Evolutionary conservation across 2,113 vertebrate genomes (phyloP).

Genomic region (Centropus bengalensis): DNA sequence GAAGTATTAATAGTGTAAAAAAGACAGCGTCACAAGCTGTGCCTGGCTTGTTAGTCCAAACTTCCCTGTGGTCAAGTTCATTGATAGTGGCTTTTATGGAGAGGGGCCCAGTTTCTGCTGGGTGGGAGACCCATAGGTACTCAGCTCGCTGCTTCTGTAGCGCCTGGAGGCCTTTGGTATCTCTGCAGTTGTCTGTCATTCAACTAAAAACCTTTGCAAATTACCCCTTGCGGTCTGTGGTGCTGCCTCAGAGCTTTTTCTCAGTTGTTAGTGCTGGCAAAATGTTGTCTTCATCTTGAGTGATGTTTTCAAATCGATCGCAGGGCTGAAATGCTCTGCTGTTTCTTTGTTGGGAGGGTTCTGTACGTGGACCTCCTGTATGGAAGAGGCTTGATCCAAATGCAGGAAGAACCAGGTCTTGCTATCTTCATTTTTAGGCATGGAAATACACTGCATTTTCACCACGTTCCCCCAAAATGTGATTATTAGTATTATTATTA

Average conservation of each 20-base stretch:
- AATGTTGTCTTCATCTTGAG: background rate
- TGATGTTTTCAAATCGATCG: background rate
- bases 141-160: background rate
- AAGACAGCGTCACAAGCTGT: background rate
- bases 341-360: background rate
- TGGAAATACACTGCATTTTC: background rate
- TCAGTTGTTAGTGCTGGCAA: background rate
- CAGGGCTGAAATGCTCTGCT: background rate
- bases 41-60: background rate
- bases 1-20: background rate
- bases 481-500: no score
- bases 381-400: background rate
- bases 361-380: accelerated
- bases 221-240: background rate
- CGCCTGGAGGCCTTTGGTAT: background rate
- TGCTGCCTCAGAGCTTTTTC: background rate
- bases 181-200: background rate
- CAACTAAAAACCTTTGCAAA: background rate
- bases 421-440: background rate
- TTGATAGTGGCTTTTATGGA: background rate
- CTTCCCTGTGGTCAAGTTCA: background rate
- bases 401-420: background rate
- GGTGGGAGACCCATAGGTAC: background rate
- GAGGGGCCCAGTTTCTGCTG: background rate
- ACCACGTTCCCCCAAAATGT: background rate